Conservation (phyloP, 2,888 invertebrate genomes). For the Odontocerum albicorne region DNA sequence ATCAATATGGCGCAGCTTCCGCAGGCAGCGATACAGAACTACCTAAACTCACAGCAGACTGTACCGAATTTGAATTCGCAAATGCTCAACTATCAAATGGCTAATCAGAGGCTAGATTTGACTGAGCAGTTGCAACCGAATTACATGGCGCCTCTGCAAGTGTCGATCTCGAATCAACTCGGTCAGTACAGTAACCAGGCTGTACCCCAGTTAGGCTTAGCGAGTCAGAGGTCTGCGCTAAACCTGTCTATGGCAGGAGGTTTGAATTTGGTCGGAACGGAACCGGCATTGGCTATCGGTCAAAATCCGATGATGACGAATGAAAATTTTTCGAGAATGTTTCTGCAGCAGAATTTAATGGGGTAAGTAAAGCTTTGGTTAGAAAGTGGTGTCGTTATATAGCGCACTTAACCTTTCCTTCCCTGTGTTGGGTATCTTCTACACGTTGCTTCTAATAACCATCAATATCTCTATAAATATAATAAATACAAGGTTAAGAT, state of each 20-base stretch:
- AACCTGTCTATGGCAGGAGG: constrained; percentile 33
- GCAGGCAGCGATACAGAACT: constrained; percentile 36
- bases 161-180: constrained; percentile 37
- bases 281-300: constrained; percentile 21
- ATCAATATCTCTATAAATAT: too few species aligned
- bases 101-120: constrained; percentile 24
- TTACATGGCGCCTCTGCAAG: constrained; percentile 33
- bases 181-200: constrained; percentile 38
- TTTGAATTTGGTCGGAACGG: constrained; percentile 23
- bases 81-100: constrained; percentile 30
- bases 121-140: constrained; percentile 30
- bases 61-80: constrained; percentile 28
- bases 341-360: constrained; percentile 56
- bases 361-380: too few species aligned
- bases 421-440: too few species aligned
- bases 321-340: constrained; percentile 55
- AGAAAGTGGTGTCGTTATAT: too few species aligned
- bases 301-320: constrained; percentile 42
- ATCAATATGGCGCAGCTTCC: constrained; percentile 39
- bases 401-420: too few species aligned
- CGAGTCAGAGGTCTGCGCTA: constrained; percentile 37
- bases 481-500: too few species aligned
- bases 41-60: constrained; percentile 32
- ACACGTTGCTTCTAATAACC: too few species aligned
- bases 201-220: constrained; percentile 37